A percentile compares a stretch with the other conserved stretches of the same genome.
These are phyloP conservation scores for Strongylocentrotus purpuratus DNA, from an alignment of 35 echinoderm and acorn worm genomes.

Conservation along the genomic window DNA sequence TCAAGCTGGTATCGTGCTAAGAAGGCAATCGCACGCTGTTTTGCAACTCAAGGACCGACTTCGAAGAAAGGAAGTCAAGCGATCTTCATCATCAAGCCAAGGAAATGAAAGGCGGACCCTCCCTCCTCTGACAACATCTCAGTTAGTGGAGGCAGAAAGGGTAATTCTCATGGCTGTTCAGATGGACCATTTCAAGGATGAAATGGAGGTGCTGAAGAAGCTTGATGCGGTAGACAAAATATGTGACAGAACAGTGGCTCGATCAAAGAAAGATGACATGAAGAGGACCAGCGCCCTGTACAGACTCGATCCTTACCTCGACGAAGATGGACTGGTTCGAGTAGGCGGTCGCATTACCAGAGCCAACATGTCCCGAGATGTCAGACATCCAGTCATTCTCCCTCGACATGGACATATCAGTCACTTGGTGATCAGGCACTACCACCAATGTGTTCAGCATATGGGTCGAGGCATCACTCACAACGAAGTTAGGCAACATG, in stretches of 20 bases:
- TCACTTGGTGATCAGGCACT: constrained; percentile 64
- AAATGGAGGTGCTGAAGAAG: constrained; percentile 35
- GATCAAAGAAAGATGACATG: constrained; percentile 29
- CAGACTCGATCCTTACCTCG: constrained; percentile 79
- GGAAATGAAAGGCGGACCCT: too few relatives aligned
- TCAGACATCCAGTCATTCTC: constrained; percentile 67
- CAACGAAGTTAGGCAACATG: constrained; percentile 61
- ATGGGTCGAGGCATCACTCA: constrained; percentile 70
- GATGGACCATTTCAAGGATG: constrained; percentile 25
- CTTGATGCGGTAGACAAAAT: background rate
- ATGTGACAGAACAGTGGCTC: background rate
- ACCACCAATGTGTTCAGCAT: constrained; percentile 66
- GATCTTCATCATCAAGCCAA: too few relatives aligned
- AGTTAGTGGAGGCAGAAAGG: constrained; percentile 51
- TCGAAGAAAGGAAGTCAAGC: constrained; percentile 6
- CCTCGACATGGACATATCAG: constrained; percentile 72
- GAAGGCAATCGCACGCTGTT: constrained; percentile 44
- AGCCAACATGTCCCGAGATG: constrained; percentile 33
- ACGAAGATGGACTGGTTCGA: constrained; percentile 68
- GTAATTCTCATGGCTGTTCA: constrained; percentile 41
- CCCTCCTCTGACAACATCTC: background rate
- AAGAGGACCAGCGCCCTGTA: constrained; percentile 59
- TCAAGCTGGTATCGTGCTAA: constrained; percentile 57
- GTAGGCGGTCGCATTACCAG: constrained; percentile 68
- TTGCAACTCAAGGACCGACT: constrained; percentile 50